phyloP scores from a whole-genome alignment of 2,888 invertebrate species.

The Anthrax anthrax region DNA sequence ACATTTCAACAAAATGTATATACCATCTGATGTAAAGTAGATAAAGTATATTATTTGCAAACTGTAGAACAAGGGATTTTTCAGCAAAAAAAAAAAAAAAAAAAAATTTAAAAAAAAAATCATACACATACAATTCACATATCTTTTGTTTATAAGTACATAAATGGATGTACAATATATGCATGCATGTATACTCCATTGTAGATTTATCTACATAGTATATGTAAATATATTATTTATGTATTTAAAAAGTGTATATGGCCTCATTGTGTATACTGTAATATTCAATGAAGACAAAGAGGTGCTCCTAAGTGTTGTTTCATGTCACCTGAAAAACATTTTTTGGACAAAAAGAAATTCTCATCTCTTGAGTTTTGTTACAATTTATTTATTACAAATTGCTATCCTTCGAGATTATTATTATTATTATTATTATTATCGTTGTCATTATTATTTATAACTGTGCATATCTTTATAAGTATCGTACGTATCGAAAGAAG shows the following conservation, averaged over 20 bases:
- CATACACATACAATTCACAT: background rate
- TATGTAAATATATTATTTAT: too few species aligned
- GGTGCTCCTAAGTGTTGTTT: constrained; percentile 35
- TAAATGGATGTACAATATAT: background rate
- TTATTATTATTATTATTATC: too few species aligned
- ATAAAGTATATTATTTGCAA: too few species aligned
- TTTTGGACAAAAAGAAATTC: constrained; percentile 30
- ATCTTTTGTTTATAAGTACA: too few species aligned
- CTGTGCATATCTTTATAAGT: too few species aligned
- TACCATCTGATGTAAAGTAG: too few species aligned
- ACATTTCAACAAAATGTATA: too few species aligned
- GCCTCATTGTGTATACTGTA: constrained; percentile 2
- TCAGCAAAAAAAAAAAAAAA: too few species aligned
- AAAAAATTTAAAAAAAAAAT: background rate
- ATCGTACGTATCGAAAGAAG: too few species aligned
- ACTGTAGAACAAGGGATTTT: background rate
- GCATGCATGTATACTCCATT: too few species aligned
- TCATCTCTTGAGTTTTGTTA: constrained; percentile 7
- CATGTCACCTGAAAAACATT: constrained; percentile 36
- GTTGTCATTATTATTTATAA: too few species aligned
- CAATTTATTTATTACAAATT: constrained; percentile 13
- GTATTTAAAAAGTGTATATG: background rate
- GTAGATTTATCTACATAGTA: too few species aligned
- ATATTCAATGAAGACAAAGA: constrained; percentile 15
- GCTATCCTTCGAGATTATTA: constrained; percentile 2